These are phyloP conservation scores for Plectrocnemia conspersa DNA, from an alignment of 1,140 invertebrate species.

Conservation along the genomic window DNA sequence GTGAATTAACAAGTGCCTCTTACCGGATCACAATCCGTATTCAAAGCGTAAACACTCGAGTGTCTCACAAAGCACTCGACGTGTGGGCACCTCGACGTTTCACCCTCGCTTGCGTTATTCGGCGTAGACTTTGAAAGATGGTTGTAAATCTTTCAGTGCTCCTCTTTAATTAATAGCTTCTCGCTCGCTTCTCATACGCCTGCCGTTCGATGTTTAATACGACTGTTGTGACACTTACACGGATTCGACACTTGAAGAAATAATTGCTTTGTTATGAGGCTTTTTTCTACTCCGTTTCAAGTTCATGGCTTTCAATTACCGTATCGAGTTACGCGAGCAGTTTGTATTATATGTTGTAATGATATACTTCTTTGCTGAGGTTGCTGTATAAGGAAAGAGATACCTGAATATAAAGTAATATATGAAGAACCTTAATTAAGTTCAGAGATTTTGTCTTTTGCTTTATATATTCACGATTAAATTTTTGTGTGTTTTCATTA, in stretches of 20 bases:
- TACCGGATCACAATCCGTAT: not conserved
- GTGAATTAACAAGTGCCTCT: not conserved
- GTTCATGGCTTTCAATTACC: not conserved
- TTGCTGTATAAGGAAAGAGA: no score
- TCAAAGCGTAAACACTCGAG: not conserved
- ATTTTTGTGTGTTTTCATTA: no score
- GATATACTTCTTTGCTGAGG: no score
- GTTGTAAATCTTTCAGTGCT: conserved; percentile 27
- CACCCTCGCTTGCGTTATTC: not conserved
- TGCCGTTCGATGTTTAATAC: no score
- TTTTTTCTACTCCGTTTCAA: not conserved
- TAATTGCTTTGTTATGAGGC: not conserved
- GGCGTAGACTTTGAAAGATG: conserved; percentile 13
- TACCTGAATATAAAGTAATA: no score
- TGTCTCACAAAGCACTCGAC: not conserved
- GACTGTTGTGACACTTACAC: not conserved
- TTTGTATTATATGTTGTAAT: not conserved
- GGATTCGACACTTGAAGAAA: not conserved
- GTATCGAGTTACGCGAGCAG: not conserved
- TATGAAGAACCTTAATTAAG: no score
- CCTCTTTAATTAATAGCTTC: conserved; percentile 21
- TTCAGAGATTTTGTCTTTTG: no score
- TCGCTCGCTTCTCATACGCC: conserved; percentile 14
- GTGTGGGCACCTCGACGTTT: not conserved
- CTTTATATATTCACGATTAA: no score